Percentiles rank a stretch among this genome's conserved stretches.
These are phyloP conservation scores for Aricia agestis DNA, from an alignment of 1,140 invertebrate genomes.

Conservation along the genomic window DNA sequence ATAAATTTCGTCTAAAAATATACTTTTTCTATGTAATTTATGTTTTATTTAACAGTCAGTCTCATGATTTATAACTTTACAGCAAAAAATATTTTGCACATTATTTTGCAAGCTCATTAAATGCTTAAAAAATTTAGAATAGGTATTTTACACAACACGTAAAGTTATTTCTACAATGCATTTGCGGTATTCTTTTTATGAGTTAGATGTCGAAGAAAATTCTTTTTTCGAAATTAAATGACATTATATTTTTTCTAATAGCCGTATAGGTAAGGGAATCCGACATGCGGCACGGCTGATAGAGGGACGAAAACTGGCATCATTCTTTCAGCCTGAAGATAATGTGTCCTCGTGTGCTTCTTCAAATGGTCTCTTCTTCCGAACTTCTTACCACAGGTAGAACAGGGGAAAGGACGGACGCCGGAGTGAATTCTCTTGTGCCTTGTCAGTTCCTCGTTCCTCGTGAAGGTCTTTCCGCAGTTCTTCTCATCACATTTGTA, in stretches of 20 bases:
- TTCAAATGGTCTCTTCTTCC: conserved; percentile 93
- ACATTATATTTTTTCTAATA: conserved; percentile 41
- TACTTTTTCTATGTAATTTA: background rate
- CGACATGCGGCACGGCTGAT: conserved; percentile 57
- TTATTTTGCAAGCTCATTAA: too few relatives aligned
- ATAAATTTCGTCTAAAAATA: conserved; percentile 11
- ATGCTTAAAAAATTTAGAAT: background rate
- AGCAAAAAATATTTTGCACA: too few relatives aligned
- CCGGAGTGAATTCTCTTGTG: conserved; percentile 94
- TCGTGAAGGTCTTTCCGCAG: conserved; percentile 93
- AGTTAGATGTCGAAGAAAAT: background rate
- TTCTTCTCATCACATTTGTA: conserved; percentile 89
- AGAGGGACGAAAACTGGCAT: conserved; percentile 73
- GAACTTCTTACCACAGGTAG: conserved; percentile 89
- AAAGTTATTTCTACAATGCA: too few relatives aligned
- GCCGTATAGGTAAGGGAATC: conserved; percentile 70
- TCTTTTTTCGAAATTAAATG: background rate
- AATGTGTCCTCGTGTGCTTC: conserved; percentile 87
- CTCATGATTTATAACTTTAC: background rate
- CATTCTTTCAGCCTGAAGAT: conserved; percentile 72
- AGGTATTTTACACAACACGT: too few relatives aligned
- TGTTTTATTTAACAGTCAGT: background rate
- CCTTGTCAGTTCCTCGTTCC: conserved; percentile 94
- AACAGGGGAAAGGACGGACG: conserved; percentile 86
- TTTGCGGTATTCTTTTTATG: too few relatives aligned